A percentile compares a stretch with the other conserved stretches of the same genome.
Evolutionary conservation across 2,113 vertebrate species (phyloP).

Genomic region (Glaucidium brasilianum): DNA sequence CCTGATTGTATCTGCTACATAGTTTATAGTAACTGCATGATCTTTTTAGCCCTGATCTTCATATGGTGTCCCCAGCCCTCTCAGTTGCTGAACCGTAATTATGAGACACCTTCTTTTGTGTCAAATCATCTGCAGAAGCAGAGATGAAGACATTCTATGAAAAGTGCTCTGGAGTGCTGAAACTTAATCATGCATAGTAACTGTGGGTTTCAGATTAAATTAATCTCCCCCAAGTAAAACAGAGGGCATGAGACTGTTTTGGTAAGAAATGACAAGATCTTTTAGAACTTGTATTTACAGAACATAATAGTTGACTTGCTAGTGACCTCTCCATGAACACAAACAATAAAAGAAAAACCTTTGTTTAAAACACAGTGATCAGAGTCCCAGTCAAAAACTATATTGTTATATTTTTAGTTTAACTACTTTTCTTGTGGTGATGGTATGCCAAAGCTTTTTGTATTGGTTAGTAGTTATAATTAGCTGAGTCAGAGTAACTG

Average conservation of each 20-base stretch:
- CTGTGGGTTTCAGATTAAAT: not conserved
- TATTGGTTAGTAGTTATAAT: constrained; percentile 7
- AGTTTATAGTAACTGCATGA: not conserved
- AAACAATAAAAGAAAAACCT: constrained; percentile 14
- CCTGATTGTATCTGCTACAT: not conserved
- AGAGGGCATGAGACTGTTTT: not conserved
- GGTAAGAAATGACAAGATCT: not conserved
- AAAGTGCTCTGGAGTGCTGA: not conserved
- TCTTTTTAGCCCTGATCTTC: not conserved
- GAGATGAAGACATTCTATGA: not conserved
- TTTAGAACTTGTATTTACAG: not conserved
- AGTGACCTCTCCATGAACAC: constrained; percentile 24
- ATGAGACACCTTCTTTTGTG: not conserved
- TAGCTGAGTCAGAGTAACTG: not conserved
- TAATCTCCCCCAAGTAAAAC: not conserved
- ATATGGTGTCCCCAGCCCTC: not conserved
- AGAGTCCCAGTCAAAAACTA: constrained; percentile 9
- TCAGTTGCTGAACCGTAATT: not conserved
- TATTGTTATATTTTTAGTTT: constrained; percentile 45
- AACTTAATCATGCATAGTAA: not conserved
- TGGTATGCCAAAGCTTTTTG: constrained; percentile 51
- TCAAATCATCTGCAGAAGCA: not conserved
- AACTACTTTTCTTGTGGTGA: constrained; percentile 18
- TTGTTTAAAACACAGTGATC: constrained; percentile 33
- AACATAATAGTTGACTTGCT: constrained; percentile 1